Evolutionary conservation across 2,888 invertebrate species (phyloP).

Genomic region (Stenolophus ochropezus): DNA sequence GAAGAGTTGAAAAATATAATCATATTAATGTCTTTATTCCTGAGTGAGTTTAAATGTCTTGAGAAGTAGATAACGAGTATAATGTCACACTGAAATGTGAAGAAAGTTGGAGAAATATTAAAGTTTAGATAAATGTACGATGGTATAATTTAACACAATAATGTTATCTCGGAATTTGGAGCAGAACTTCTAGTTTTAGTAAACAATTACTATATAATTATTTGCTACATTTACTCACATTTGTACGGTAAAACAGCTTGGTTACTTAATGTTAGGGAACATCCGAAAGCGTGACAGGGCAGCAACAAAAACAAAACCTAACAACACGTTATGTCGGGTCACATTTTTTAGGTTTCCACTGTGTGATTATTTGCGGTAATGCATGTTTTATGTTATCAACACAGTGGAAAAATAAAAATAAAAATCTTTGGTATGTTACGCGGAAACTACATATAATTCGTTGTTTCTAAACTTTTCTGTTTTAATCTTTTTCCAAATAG

Average conservation of each 20-base stretch:
- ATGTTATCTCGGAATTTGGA: conserved; percentile 22
- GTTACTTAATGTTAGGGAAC: background rate
- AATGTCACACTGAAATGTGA: conserved; percentile 5
- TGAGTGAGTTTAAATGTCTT: background rate
- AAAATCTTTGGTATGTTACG: background rate
- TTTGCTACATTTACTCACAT: conserved; percentile 24
- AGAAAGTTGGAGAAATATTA: conserved; percentile 7
- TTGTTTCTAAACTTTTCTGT: background rate
- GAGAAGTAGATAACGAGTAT: background rate
- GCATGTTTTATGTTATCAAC: background rate
- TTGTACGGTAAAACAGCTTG: background rate
- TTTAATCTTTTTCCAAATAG: no score
- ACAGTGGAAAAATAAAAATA: background rate
- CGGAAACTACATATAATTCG: background rate
- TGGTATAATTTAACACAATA: conserved; percentile 2
- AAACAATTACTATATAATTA: conserved; percentile 4
- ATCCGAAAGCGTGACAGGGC: background rate
- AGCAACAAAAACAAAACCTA: background rate
- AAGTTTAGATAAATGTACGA: background rate
- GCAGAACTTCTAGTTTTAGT: conserved; percentile 20
- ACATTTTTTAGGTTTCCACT: background rate
- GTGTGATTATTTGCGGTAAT: background rate
- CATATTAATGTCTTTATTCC: background rate
- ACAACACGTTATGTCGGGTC: background rate
- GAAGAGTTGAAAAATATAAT: background rate